Evolutionary conservation across 2,797 vertebrate genomes (phyloP), one percentile per base, ranked within the genome.

Genomic region (Oceanodroma leucorhoa): DNA sequence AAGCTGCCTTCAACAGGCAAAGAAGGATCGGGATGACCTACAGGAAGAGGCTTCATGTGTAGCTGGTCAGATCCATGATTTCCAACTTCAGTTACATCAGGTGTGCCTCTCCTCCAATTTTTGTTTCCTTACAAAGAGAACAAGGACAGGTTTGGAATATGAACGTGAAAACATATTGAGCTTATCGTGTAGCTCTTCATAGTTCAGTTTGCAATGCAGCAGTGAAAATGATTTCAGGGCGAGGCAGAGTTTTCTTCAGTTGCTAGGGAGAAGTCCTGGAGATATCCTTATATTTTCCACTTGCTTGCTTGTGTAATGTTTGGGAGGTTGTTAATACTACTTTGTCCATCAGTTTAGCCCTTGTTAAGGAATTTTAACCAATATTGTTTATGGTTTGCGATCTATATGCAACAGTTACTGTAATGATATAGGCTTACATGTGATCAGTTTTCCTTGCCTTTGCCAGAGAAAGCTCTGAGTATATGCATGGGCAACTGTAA

Each of bases 21-120:
- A 97, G 64, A 88, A 93, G 53, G 98, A 98, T 80, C 96, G 96
- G 92, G 98, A 98, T 88, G 97, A 98, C 81, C 98, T 99, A 2
- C 98, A 99, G 58, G 95, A 98, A 36, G 98, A 99, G 87, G 98
- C 98, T 9, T 97, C 95, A 32, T 70, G 65, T 18, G 97, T 98
- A 29, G 94, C 98, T 53, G 96, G 77, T 41, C 97, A 99, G 96
- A 98, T 99, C 83, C 98, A 97, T 8, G 97, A 96, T 4, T 94
- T 99, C 14, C 98, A 99, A 91, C 98, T 91, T 66, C 98, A 98
- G 90, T 97, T 99, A 41, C 98, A 98, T 55, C 98, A 99, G 98
- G 98, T 98, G 61, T 94, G 87, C 76, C 15, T 45, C 60, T 60
- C 16, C 72, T 78, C 22, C 34, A 4, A 0, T 22, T 24, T 60